These are phyloP conservation scores for Engystomops pustulosus DNA, from an alignment of 2,113 vertebrate genomes.

Conservation along the genomic window DNA sequence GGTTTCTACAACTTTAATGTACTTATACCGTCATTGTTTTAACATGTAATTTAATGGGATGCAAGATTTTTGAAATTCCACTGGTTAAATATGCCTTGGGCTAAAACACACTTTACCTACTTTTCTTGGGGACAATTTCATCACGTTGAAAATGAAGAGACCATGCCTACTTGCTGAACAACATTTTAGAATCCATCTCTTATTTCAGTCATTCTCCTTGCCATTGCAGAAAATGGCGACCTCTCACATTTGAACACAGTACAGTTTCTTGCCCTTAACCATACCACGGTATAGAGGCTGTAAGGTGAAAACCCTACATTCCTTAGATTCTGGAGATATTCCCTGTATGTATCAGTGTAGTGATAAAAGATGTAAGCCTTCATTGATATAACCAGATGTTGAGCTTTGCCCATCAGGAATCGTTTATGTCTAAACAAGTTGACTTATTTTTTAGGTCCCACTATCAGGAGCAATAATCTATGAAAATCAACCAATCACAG, in stretches of 20 bases:
- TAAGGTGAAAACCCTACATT: no score
- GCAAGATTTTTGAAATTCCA: background rate
- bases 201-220: background rate
- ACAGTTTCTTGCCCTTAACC: no score
- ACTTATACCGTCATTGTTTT: background rate
- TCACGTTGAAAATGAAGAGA: background rate
- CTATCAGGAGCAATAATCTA: slow-evolving; percentile 64
- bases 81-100: background rate
- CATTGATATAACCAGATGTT: no score
- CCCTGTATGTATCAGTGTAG: no score
- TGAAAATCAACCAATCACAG: slow-evolving; percentile 66
- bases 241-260: no score
- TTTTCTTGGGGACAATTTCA: slow-evolving; percentile 1
- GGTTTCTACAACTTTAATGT: background rate
- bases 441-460: slow-evolving; percentile 66
- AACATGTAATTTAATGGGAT: background rate
- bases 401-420: no score
- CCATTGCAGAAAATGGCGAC: no score
- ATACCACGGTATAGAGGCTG: no score
- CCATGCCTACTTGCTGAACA: slow-evolving; percentile 1
- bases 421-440: background rate
- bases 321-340: no score
- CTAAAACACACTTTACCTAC: background rate
- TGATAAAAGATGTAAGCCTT: no score
- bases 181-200: background rate